phyloP scores from a whole-genome alignment of 2,113 vertebrate genomes.

The Istiophorus platypterus region DNA sequence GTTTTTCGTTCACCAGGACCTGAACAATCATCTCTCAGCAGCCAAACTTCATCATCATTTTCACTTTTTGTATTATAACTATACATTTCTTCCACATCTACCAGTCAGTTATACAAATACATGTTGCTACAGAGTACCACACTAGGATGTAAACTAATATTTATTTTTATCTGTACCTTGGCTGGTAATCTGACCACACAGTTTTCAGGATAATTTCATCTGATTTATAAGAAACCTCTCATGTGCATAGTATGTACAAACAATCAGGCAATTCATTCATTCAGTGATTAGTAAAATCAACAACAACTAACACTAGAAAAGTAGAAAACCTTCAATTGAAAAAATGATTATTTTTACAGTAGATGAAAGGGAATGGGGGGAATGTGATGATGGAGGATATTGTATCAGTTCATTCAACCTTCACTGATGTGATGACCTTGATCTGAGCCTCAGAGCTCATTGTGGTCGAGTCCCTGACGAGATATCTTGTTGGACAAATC shows the following conservation, averaged over 20 bases:
- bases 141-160: neutral
- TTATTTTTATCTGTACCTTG: neutral
- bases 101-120: neutral
- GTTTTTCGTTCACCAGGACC: neutral
- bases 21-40: neutral
- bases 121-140: neutral
- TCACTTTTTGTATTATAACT: no score
- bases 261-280: conserved; percentile 16
- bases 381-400: neutral
- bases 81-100: conserved; percentile 5
- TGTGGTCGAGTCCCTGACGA: conserved; percentile 89
- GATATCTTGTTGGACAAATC: conserved; percentile 93
- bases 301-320: conserved; percentile 31
- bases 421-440: neutral
- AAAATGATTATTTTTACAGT: conserved; percentile 31
- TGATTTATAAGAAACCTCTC: conserved; percentile 5
- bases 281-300: conserved; percentile 10
- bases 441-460: conserved; percentile 88
- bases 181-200: conserved; percentile 6
- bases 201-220: neutral
- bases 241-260: conserved; percentile 42
- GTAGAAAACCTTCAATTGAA: conserved; percentile 32
- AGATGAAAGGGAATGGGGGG: neutral
- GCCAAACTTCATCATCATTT: neutral
- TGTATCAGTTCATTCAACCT: conserved; percentile 35